Percentiles rank a stretch among this genome's conserved stretches.
Evolutionary conservation across 2,888 invertebrate genomes (phyloP).

Genomic region (Ganaspis brasiliensis): DNA sequence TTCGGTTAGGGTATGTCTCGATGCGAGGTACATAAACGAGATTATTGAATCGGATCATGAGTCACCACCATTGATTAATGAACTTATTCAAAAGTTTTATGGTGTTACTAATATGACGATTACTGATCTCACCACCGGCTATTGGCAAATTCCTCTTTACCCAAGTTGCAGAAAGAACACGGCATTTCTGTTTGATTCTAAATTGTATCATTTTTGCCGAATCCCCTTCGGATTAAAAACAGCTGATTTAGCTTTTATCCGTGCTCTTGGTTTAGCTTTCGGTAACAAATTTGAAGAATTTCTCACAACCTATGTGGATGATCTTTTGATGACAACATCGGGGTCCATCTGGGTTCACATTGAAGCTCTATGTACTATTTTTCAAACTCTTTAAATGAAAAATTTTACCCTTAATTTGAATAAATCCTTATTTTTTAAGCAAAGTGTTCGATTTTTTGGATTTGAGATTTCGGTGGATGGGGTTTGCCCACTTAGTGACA

Average conservation of each 20-base stretch:
- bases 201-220: not conserved
- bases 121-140: not conserved
- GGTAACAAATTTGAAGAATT: not conserved
- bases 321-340: not conserved
- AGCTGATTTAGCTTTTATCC: not conserved
- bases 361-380: not conserved
- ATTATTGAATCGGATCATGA: conserved; percentile 69
- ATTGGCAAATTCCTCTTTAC: not conserved
- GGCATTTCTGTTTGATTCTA: not conserved
- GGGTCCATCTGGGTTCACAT: not conserved
- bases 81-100: conserved; percentile 58
- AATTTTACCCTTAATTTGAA: not conserved
- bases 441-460: not conserved
- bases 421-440: not conserved
- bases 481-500: not conserved
- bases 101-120: conserved; percentile 4
- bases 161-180: not conserved
- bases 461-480: not conserved
- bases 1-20: conserved; percentile 67
- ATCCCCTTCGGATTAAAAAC: not conserved
- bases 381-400: not conserved
- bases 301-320: not conserved
- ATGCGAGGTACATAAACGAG: conserved; percentile 69
- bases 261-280: not conserved
- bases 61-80: conserved; percentile 58